Evolutionary conservation across 2,888 invertebrate genomes (phyloP), one percentile per base, ranked within the genome.

Genomic region (Stratiomys singularior): DNA sequence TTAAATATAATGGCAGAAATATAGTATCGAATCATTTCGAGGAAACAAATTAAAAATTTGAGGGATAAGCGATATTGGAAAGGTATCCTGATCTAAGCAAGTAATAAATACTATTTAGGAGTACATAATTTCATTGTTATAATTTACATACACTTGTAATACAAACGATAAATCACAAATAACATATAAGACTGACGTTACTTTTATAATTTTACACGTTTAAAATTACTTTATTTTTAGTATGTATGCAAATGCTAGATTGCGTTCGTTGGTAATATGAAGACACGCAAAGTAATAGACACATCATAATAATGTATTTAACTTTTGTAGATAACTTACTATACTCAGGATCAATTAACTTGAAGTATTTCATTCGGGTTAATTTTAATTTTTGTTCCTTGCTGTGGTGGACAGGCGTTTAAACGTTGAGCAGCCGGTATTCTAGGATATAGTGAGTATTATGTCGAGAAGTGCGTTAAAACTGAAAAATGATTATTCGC

Each of bases 181-280:
- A 74, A 74, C 58, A 52, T 37, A 74, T 74, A 74, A 74, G 74
- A 74, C 74, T 74, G 74, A 74, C n/a, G 60, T 74, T 72, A 72
- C 28, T 67, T 27, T 74, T 74, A 37, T 60, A 69, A 28, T 58
- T 60, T 37, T 58, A 60, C 25, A 46, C 15, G 18, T 52, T 37
- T 28, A 7, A 37, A 52, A n/a, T 72, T 37, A 37, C 5, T 37
- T 37, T 37, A 37, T 5, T 37, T 37, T 37, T 3, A 37, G 37
- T 37, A 37, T 37, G 37, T 9, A 37, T 37, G 3, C 37, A 37
- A 37, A 37, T 37, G 37, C 37, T 37, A 9, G 3, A 5, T 37
- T 37, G 37, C 37, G 37, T 37, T 37, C 9, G 37, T 37, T 66
- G 66, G 18, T 18, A 21, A 4, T 7, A 7, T n/a, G 37, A n/a